These are phyloP conservation scores for Rhodophaea formosa DNA, from an alignment of 2,888 invertebrate genomes.

Conservation along the genomic window DNA sequence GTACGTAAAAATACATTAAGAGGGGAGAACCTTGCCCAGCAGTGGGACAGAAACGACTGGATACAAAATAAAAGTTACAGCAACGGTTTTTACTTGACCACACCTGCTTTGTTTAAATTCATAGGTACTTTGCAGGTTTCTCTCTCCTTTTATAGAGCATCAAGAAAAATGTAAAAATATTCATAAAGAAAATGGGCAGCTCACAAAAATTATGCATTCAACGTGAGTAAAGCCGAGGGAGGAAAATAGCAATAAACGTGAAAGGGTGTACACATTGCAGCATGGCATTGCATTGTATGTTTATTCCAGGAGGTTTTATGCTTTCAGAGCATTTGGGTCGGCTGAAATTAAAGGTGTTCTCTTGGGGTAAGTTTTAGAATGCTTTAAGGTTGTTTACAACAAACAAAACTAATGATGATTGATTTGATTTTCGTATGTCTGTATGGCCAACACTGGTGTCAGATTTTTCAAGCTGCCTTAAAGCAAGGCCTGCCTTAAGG, in stretches of 20 bases:
- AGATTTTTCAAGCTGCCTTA: too few relatives aligned
- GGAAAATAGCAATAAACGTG: constrained; percentile 7
- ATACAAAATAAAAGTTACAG: too few relatives aligned
- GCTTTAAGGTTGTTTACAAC: background rate
- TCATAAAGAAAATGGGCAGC: background rate
- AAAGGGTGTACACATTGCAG: constrained; percentile 10
- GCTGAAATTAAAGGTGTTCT: background rate
- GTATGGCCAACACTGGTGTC: too few relatives aligned
- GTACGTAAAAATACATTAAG: too few relatives aligned
- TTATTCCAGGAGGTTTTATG: constrained; percentile 10
- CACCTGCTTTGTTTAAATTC: too few relatives aligned
- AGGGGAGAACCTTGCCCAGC: too few relatives aligned
- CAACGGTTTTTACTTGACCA: too few relatives aligned
- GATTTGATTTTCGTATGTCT: too few relatives aligned
- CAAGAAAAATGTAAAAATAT: constrained; percentile 3
- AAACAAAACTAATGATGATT: too few relatives aligned
- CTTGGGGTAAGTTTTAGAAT: background rate
- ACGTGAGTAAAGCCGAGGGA: background rate
- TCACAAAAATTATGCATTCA: background rate
- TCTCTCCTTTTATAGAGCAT: background rate
- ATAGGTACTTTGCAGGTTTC: background rate
- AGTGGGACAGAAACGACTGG: too few relatives aligned
- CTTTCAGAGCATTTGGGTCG: constrained; percentile 5
- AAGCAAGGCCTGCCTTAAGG: too few relatives aligned
- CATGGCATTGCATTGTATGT: background rate